Evolutionary conservation across 2,113 vertebrate species (phyloP).

Genomic region (Etheostoma cragini): DNA sequence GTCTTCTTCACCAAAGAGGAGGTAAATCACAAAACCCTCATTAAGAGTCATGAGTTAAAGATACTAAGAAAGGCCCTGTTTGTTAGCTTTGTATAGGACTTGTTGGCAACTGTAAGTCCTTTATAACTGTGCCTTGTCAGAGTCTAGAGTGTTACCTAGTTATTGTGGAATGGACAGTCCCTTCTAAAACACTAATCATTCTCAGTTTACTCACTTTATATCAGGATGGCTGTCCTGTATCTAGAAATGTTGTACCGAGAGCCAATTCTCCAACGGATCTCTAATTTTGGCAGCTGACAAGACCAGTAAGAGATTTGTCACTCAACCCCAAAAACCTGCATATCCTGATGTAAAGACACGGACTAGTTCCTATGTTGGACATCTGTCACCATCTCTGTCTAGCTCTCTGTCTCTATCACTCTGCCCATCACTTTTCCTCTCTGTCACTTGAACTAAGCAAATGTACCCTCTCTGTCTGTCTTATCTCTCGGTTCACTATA

Average conservation of each 20-base stretch:
- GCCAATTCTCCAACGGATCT: conserved; percentile 22
- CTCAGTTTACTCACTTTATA: neutral
- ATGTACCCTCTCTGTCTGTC: conserved; percentile 15
- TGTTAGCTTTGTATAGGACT: neutral
- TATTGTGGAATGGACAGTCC: neutral
- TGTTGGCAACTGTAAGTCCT: neutral
- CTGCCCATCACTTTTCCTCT: conserved; percentile 14
- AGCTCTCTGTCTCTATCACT: conserved; percentile 5
- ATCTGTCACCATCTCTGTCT: conserved; percentile 52
- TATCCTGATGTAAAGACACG: conserved; percentile 27
- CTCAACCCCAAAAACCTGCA: conserved; percentile 32
- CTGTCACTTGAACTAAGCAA: conserved; percentile 25
- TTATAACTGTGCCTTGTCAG: neutral
- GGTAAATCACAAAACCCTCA: neutral
- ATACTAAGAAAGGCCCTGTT: neutral
- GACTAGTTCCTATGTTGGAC: conserved; percentile 26
- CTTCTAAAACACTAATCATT: conserved; percentile 9
- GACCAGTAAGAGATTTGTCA: conserved; percentile 43
- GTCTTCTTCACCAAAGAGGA: neutral
- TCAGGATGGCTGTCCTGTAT: neutral
- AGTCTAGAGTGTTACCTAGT: neutral
- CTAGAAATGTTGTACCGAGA: conserved; percentile 8
- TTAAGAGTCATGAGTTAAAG: neutral
- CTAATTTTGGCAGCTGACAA: conserved; percentile 37
- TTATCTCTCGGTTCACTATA: conserved; percentile 13